Percentiles rank a stretch among this genome's conserved stretches.
Conservation (phyloP, 92 coral and sea anemone species). For the Phymanthus crucifer region DNA sequence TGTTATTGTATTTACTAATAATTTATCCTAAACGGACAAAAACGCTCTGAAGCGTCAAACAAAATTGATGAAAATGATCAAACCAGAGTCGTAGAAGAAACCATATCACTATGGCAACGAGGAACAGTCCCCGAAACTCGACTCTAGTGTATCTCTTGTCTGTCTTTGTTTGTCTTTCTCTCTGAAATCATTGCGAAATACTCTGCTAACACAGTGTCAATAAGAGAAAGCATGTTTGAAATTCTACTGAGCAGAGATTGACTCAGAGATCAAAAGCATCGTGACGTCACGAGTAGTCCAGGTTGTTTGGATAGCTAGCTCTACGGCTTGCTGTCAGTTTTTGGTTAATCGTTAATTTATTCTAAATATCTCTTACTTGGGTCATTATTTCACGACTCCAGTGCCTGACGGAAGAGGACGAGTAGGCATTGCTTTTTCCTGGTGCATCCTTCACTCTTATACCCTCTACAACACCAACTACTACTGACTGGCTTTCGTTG, state of each 20-base stretch:
- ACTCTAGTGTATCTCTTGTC: neutral
- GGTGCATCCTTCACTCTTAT: neutral
- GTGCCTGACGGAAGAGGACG: slow-evolving; percentile 15
- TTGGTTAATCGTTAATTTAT: slow-evolving; percentile 82
- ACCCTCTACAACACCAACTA: neutral
- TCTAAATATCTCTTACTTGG: slow-evolving; percentile 70
- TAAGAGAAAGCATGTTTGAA: slow-evolving; percentile 5
- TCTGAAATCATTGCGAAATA: slow-evolving; percentile 33
- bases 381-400: slow-evolving; percentile 19
- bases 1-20: no score
- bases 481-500: neutral
- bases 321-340: slow-evolving; percentile 38
- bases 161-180: slow-evolving; percentile 2
- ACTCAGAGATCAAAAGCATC: slow-evolving; percentile 9
- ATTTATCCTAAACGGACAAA: no score
- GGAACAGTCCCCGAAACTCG: neutral
- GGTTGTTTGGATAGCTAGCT: slow-evolving; percentile 32
- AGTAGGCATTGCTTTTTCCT: neutral
- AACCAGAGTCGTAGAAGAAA: neutral
- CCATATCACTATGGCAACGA: neutral
- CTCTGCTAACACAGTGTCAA: slow-evolving; percentile 14
- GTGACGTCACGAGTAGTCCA: slow-evolving; percentile 52
- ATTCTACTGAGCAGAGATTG: neutral
- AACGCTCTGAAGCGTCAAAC: neutral
- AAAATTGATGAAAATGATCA: neutral